A percentile compares a stretch with the other conserved stretches of the same genome.
Conservation (phyloP, 2,797 vertebrate species). For the Sphenodon punctatus region DNA sequence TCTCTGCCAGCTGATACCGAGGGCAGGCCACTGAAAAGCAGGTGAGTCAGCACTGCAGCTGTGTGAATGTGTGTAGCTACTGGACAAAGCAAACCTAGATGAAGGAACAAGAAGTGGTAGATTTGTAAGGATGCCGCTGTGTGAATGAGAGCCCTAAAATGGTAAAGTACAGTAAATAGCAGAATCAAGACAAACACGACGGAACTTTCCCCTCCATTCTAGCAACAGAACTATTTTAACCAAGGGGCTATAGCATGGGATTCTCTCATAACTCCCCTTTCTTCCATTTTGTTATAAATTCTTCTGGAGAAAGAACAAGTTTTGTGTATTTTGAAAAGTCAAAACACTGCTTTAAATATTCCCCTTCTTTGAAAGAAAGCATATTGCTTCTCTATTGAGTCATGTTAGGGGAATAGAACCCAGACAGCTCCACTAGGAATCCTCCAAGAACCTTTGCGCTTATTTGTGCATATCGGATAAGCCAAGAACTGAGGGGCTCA, state of each 20-base stretch:
- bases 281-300: slow-evolving; percentile 64
- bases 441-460: slow-evolving; percentile 51
- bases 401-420: slow-evolving; percentile 64
- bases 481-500: slow-evolving; percentile 69
- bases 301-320: slow-evolving; percentile 64
- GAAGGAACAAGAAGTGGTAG: too few relatives aligned
- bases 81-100: too few relatives aligned
- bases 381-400: slow-evolving; percentile 76
- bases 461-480: slow-evolving; percentile 50
- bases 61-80: too few relatives aligned
- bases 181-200: background rate
- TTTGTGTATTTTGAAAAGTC: slow-evolving; percentile 82
- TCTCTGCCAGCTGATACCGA: too few relatives aligned
- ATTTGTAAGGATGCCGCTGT: too few relatives aligned
- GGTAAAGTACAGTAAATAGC: background rate
- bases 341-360: slow-evolving; percentile 72
- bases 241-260: background rate
- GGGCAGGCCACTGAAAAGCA: too few relatives aligned
- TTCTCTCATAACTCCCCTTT: slow-evolving; percentile 7
- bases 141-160: background rate
- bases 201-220: background rate
- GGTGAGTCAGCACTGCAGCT: too few relatives aligned
- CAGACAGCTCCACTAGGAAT: slow-evolving; percentile 45
- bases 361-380: slow-evolving; percentile 79
- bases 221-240: slow-evolving; percentile 28